These are phyloP conservation scores for Pterophyllum scalare DNA, from an alignment of 2,113 vertebrate genomes.

Conservation along the genomic window DNA sequence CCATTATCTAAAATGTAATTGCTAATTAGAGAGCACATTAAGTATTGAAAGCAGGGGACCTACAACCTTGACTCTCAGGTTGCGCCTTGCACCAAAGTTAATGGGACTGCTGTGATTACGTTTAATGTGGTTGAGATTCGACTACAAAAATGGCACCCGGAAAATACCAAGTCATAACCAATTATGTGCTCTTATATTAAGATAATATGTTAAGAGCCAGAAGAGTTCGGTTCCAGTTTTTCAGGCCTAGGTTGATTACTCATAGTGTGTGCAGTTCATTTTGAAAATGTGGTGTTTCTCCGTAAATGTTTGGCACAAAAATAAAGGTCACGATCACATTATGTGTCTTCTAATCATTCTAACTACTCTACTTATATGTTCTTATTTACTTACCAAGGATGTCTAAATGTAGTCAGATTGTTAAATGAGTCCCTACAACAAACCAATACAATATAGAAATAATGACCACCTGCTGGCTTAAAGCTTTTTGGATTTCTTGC, in stretches of 20 bases:
- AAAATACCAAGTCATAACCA: conserved; percentile 29
- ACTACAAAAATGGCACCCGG: conserved; percentile 35
- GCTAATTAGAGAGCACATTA: conserved; percentile 52
- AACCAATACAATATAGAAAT: too few relatives aligned
- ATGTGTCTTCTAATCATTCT: conserved; percentile 40
- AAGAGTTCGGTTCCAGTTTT: conserved; percentile 37
- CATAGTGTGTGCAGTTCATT: conserved; percentile 60
- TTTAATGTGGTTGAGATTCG: conserved; percentile 41
- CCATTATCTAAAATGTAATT: conserved; percentile 50
- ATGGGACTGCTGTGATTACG: conserved; percentile 46
- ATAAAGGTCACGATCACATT: conserved; percentile 74
- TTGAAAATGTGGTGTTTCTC: conserved; percentile 70
- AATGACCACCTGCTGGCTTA: too few relatives aligned
- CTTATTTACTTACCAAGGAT: neutral
- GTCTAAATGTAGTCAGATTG: neutral
- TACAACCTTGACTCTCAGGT: conserved; percentile 59
- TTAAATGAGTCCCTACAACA: neutral
- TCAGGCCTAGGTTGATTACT: conserved; percentile 38
- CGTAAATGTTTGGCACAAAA: conserved; percentile 76
- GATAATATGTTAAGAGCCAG: conserved; percentile 44
- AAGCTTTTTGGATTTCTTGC: neutral
- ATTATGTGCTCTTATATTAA: conserved; percentile 23
- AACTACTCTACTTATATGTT: neutral
- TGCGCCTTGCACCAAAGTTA: conserved; percentile 66
- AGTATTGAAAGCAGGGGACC: conserved; percentile 51